phyloP scores from a whole-genome alignment of 1,140 invertebrate genomes.

The Zaprionus gabonicus region DNA sequence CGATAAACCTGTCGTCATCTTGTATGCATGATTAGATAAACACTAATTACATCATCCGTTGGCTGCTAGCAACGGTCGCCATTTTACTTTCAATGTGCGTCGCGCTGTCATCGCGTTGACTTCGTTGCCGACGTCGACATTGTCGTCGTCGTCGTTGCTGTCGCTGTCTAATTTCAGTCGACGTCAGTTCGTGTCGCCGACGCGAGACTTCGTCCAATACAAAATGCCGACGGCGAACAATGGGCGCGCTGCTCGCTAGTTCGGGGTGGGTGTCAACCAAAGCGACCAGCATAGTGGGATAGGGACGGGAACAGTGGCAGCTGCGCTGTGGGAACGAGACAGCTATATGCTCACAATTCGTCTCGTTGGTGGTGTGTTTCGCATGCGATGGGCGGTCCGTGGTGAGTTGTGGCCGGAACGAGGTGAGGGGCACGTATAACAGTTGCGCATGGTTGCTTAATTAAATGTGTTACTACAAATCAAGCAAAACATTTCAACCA shows the following conservation, averaged over 20 bases:
- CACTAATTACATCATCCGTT: conserved; percentile 18
- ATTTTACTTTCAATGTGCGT: conserved; percentile 31
- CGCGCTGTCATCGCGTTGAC: conserved; percentile 11
- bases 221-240: conserved; percentile 78
- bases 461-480: neutral
- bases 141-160: conserved; percentile 8
- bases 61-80: conserved; percentile 29
- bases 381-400: conserved; percentile 28
- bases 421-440: conserved; percentile 40
- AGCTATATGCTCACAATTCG: conserved; percentile 5
- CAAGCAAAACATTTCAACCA: neutral
- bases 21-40: conserved; percentile 22
- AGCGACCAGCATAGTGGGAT: conserved; percentile 4
- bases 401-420: conserved; percentile 38
- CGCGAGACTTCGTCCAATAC: conserved; percentile 48
- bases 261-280: conserved; percentile 52
- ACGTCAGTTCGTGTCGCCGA: conserved; percentile 17
- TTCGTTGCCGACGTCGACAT: neutral
- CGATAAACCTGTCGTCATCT: conserved; percentile 3
- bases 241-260: conserved; percentile 48
- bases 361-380: conserved; percentile 35
- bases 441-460: conserved; percentile 11
- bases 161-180: conserved; percentile 46
- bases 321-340: conserved; percentile 33
- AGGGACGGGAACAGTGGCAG: neutral